Conservation (phyloP, 2,113 vertebrate genomes). For the Actinemys pallida region DNA sequence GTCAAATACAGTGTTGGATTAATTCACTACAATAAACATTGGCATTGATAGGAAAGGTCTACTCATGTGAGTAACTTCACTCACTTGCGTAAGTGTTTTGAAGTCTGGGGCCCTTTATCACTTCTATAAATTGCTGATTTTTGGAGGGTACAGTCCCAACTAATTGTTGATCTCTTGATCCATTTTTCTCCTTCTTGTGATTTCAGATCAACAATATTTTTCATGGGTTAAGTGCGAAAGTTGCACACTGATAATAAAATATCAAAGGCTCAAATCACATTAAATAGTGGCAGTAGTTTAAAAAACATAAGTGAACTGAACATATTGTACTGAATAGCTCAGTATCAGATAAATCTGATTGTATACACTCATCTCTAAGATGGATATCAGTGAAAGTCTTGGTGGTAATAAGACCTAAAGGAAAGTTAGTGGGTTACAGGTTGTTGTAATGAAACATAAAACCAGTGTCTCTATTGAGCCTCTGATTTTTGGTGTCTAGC, state of each 20-base stretch:
- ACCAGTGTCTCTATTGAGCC: not conserved
- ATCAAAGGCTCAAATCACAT: not conserved
- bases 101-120: not conserved
- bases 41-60: not conserved
- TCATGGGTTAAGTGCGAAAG: not conserved
- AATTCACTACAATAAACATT: not conserved
- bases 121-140: not conserved
- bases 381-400: not conserved
- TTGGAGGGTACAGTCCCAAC: not conserved
- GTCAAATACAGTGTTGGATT: not conserved
- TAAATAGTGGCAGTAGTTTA: not conserved
- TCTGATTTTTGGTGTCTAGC: not conserved
- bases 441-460: not conserved
- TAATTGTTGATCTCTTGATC: not conserved
- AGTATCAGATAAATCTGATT: not conserved
- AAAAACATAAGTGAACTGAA: slow-evolving; percentile 31
- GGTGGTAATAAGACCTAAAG: not conserved
- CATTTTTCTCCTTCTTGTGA: not conserved
- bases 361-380: slow-evolving; percentile 30
- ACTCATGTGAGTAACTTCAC: not conserved
- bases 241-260: slow-evolving; percentile 11
- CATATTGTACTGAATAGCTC: slow-evolving; percentile 11
- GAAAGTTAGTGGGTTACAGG: not conserved
- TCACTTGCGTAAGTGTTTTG: not conserved
- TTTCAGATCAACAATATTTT: not conserved